Evolutionary conservation across 2,888 invertebrate species (phyloP), one percentile per base, ranked within the genome.

Genomic region (Ormia ochracea): DNA sequence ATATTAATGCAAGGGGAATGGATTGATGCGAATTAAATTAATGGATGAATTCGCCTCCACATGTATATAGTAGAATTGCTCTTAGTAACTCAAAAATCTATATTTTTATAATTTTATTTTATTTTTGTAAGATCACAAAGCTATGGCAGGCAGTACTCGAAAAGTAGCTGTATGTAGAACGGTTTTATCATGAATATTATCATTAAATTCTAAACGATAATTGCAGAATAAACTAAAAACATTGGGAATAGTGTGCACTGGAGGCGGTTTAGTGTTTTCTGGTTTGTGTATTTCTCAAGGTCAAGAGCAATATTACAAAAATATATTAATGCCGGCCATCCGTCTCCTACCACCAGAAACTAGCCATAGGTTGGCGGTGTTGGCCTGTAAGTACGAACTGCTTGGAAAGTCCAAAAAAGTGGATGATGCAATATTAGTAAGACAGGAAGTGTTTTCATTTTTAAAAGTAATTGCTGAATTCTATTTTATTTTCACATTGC

Each of bases 341-440:
- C 87, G 91, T 10, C 26, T 84, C 0, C 85, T 97, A 7, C 94
- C 94, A 84, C 95, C 98, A 0, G 98, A 98, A 91, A 91, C 90
- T 58, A 94, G 96, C 1, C 98, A 98, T 86, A 93, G 92, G 81
- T 83, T 96, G 23, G 96, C 96, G 5, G 91, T 98, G 1, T 88
- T 91, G 81, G 92, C 93, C 6, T 93, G 95, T 21, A 96, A 96
- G 89, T 94, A 95, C 90, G 93, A 94, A 21, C 81, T 97, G 0
- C 90, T 96, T 81, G 54, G 17, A 1, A 76, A 80, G 43, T 19
- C 41, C 1, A 6, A n/a, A 3, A 56, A 54, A 41, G 50, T 91
- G 69, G 95, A 96, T 89, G 92, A 94, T 2, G 88, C 91, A 26
- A 88, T 91, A 78, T 90, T 97, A 87, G 95, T 95, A 91, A 89